phyloP scores from a whole-genome alignment of 2,113 vertebrate genomes.

The Pongo pygmaeus region DNA sequence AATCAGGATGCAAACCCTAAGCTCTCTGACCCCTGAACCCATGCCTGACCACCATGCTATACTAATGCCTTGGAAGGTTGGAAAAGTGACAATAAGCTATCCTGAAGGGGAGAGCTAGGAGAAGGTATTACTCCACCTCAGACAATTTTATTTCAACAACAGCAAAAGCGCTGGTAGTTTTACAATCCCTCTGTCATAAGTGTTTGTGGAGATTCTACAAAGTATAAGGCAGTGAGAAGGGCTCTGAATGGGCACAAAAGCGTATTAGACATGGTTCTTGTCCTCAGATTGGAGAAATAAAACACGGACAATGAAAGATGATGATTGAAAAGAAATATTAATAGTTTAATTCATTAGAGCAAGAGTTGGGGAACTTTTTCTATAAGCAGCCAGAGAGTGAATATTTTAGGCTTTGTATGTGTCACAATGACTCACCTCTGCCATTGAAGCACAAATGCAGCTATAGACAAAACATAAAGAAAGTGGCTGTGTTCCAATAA shows the following conservation, averaged over 20 bases:
- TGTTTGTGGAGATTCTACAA: background rate
- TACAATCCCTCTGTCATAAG: background rate
- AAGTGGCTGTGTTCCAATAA: background rate
- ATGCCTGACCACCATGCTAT: background rate
- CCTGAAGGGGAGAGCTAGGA: background rate
- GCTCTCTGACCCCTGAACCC: background rate
- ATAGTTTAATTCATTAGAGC: background rate
- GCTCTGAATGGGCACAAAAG: background rate
- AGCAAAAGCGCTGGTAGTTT: background rate
- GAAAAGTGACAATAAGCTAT: background rate
- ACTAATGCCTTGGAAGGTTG: background rate
- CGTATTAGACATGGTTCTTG: background rate
- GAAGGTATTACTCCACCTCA: background rate
- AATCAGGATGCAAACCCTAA: background rate
- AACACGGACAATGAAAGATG: background rate
- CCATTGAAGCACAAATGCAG: background rate
- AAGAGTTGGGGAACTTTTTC: background rate
- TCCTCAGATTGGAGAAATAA: conserved; percentile 25
- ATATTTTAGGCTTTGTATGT: background rate
- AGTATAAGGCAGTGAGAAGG: background rate
- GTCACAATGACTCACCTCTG: background rate
- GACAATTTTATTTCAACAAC: background rate
- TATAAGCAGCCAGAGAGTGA: background rate
- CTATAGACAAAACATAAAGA: background rate
- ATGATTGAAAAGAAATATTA: conserved; percentile 9